phyloP scores from a whole-genome alignment of 2,888 invertebrate genomes.

The Drosophila colorata region DNA sequence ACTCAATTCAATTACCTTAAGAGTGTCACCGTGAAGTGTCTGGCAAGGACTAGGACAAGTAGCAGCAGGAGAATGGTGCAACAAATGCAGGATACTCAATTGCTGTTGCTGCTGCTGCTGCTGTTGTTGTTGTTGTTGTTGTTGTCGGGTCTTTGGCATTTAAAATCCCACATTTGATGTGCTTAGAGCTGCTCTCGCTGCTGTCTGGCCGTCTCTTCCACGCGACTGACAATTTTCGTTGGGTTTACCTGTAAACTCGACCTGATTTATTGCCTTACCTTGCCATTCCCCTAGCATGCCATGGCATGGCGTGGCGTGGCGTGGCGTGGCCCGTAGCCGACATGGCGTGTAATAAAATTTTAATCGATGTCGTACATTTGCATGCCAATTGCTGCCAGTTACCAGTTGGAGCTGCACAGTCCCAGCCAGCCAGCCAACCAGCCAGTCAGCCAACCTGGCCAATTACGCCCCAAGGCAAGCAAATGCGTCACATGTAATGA shows the following conservation, averaged over 20 bases:
- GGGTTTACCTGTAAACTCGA: constrained; percentile 79
- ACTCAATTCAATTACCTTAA: constrained; percentile 84
- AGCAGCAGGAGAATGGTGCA: constrained; percentile 16
- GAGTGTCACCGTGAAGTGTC: constrained; percentile 80
- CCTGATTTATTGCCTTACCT: constrained; percentile 75
- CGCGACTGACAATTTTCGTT: constrained; percentile 76
- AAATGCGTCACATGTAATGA: constrained; percentile 76
- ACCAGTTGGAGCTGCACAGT: constrained; percentile 16
- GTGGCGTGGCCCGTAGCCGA: constrained; percentile 54
- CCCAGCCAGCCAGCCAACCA: neutral
- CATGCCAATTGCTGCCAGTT: constrained; percentile 76
- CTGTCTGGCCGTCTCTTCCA: constrained; percentile 37
- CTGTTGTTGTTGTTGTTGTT: constrained; percentile 43
- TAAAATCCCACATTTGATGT: constrained; percentile 80
- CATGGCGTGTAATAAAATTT: constrained; percentile 82
- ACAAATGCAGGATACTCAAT: constrained; percentile 21
- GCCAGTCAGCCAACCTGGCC: constrained; percentile 18
- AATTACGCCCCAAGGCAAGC: constrained; percentile 64
- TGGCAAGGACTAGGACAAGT: constrained; percentile 31
- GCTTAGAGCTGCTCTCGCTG: constrained; percentile 59
- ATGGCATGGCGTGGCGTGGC: constrained; percentile 42
- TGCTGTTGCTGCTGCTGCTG: neutral
- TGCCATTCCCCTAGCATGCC: constrained; percentile 27
- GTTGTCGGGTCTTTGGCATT: constrained; percentile 70
- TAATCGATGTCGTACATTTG: constrained; percentile 82